Base-by-base conservation (phyloP, 2,113 vertebrate species). In the Sarotherodon lohbergeri region DNA sequence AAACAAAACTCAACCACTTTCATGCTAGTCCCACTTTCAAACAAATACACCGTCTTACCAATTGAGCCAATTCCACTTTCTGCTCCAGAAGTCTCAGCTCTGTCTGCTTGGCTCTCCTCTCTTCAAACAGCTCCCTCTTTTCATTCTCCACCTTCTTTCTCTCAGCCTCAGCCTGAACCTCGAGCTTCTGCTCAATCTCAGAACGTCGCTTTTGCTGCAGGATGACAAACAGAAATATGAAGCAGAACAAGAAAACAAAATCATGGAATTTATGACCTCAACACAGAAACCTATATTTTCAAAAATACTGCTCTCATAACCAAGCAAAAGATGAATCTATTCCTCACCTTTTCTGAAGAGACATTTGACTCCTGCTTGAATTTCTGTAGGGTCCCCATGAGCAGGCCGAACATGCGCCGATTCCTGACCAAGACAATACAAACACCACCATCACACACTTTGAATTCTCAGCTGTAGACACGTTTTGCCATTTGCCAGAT, bases 331-430 rank as follows among this genome's bases (percentile, higher is more conserved):
- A 43, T 3, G 0, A 41, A 3, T 10, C 29, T 8, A 52, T 22
- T 85, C 12, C 91, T 86, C 97, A 99, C 99, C 97, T 95, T 97
- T 54, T 99, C 99, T 85, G 98, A 97, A 91, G 98, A 97, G 89
- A 99, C 97, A 34, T 97, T 99, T 4, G 99, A 99, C 92, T 99
- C 99, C 93, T 99, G 98, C 91, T 99, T 99, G 93, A 99, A 99
- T 93, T 99, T 99, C 24, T 99, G 98, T 91, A 99, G 96, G 9
- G 99, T 99, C 94, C 99, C 99, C 99, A 99, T 99, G 96, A 99
- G 97, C 97, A 99, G 97, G 96, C 99, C 98, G 94, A 99, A 99
- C 98, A 99, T 99, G 91, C 99, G 98, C 94, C 98, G 98, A 97
- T 99, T 99, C 96, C 99, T 99, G 92, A 86, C 16, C 11, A 81